A percentile compares a stretch with the other conserved stretches of the same genome.
Conservation (phyloP, 2,888 invertebrate genomes). For the Enoplolaimus lenunculus region DNA sequence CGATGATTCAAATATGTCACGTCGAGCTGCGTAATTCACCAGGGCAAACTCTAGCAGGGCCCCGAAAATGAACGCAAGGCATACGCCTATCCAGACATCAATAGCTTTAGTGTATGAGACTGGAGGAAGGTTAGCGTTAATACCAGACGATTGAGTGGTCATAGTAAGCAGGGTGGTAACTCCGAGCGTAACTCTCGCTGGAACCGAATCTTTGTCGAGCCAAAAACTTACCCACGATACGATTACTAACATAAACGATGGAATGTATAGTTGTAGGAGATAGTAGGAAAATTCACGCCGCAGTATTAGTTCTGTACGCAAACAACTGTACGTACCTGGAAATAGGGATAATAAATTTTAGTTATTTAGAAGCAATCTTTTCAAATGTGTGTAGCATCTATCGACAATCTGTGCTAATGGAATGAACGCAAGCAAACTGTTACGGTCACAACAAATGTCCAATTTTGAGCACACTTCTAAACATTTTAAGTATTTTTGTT, state of each 20-base stretch:
- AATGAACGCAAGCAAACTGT: too few species aligned
- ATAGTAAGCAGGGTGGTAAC: constrained; percentile 85
- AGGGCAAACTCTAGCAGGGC: constrained; percentile 87
- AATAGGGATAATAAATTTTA: too few species aligned
- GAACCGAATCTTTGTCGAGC: constrained; percentile 77
- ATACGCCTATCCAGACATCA: constrained; percentile 51
- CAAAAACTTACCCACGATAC: constrained; percentile 75
- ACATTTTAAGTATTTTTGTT: too few species aligned
- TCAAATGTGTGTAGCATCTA: too few species aligned
- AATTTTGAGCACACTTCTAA: too few species aligned
- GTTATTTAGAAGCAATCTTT: too few species aligned
- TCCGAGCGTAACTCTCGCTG: constrained; percentile 79
- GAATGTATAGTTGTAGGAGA: constrained; percentile 96
- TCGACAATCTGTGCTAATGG: too few species aligned
- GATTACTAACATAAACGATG: constrained; percentile 55
- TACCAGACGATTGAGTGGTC: constrained; percentile 82
- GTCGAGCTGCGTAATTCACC: constrained; percentile 79
- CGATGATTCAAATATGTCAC: neutral
- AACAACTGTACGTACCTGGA: constrained; percentile 95
- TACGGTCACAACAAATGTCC: too few species aligned
- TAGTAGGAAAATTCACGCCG: constrained; percentile 98
- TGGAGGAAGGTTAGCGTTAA: constrained; percentile 84
- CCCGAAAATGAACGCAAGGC: constrained; percentile 88
- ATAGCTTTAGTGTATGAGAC: constrained; percentile 80
- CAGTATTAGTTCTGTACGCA: constrained; percentile 85